Evolutionary conservation across 2,888 invertebrate species (phyloP), one percentile per base, ranked within the genome.

Genomic region (Apamea crenata): DNA sequence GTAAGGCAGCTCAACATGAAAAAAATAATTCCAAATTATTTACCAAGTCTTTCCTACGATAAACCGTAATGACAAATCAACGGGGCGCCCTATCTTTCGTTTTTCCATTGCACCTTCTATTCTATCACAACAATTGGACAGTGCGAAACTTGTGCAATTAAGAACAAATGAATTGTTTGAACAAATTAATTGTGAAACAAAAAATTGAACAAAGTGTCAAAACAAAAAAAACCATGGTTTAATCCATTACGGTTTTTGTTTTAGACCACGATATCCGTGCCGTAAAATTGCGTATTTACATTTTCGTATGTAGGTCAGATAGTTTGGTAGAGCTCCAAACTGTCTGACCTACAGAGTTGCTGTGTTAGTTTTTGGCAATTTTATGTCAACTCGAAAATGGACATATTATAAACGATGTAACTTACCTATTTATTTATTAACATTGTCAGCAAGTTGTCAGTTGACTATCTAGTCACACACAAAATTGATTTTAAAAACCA

Each of bases 141-240:
- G 74, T 71, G 56, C 74, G 69, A 77, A 75, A 84, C 80, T 90
- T 90, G 86, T 44, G 88, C 84, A 90, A 90, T 72, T 77, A 66
- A 85, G 56, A 80, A 85, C 85, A 87, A 90, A 87, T 83, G 77
- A 88, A 86, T 87, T 88, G 89, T 87, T 82, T 70, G 83, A 87
- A 80, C 70, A n/a, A n/a, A n/a, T n/a, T n/a, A n/a, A n/a, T n/a
- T n/a, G n/a, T n/a, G n/a, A n/a, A n/a, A n/a, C n/a, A n/a, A n/a
- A n/a, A n/a, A n/a, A n/a, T n/a, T n/a, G n/a, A n/a, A n/a, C n/a
- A n/a, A n/a, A n/a, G n/a, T n/a, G n/a, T n/a, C n/a, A n/a, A n/a
- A n/a, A n/a, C n/a, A n/a, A n/a, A n/a, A n/a, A n/a, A n/a, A n/a
- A n/a, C n/a, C n/a, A n/a, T n/a, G n/a, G n/a, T n/a, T n/a, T n/a